Evolutionary conservation across 2,113 vertebrate species (phyloP).

Genomic region (Gambusia affinis): DNA sequence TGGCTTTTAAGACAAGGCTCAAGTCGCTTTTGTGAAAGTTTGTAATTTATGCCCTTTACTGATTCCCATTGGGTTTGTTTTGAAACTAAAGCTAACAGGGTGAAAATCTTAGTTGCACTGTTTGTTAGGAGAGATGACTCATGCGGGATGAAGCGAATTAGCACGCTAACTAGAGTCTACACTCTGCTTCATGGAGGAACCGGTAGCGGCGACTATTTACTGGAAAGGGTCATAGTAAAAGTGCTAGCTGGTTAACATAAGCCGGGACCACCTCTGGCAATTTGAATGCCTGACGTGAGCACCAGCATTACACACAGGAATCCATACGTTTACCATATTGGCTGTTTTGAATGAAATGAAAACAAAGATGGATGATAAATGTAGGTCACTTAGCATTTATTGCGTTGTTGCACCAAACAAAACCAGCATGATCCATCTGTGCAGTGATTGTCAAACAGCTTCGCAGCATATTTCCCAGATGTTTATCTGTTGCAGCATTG

Average conservation of each 20-base stretch:
- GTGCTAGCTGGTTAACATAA: constrained; percentile 49
- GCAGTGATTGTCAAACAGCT: constrained; percentile 19
- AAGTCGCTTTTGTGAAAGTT: not conserved
- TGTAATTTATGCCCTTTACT: not conserved
- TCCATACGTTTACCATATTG: not conserved
- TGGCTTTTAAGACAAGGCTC: constrained; percentile 12
- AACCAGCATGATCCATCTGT: constrained; percentile 4
- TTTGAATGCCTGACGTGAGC: constrained; percentile 7
- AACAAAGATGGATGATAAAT: constrained; percentile 35
- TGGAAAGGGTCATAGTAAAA: constrained; percentile 54
- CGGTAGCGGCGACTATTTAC: constrained; percentile 59
- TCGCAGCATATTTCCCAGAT: not conserved
- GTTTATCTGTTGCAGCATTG: constrained; percentile 8
- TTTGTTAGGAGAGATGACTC: constrained; percentile 58
- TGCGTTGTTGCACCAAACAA: not conserved
- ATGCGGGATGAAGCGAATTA: constrained; percentile 60
- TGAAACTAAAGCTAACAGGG: not conserved
- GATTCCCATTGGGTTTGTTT: no score
- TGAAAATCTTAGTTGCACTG: not conserved
- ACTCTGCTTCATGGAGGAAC: constrained; percentile 37
- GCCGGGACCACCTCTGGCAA: constrained; percentile 27
- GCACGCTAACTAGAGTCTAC: constrained; percentile 57
- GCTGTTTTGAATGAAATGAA: not conserved
- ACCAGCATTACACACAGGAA: not conserved
- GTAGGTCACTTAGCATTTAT: constrained; percentile 46